Evolutionary conservation across 2,888 invertebrate species (phyloP).

Genomic region (Pristionchus exspectatus): DNA sequence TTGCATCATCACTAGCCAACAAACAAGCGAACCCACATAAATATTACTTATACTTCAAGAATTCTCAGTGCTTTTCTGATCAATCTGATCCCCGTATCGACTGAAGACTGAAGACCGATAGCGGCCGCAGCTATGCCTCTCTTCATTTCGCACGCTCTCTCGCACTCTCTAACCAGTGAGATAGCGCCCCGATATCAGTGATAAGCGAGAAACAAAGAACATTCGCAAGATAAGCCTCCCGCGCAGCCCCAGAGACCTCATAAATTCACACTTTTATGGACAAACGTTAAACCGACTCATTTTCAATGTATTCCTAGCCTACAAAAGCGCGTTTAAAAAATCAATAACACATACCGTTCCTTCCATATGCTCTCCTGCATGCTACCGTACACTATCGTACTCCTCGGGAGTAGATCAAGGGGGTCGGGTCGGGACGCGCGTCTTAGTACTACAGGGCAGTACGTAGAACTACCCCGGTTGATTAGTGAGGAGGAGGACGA

Average conservation of each 20-base stretch:
- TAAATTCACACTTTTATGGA: background rate
- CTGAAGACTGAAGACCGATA: slow-evolving; percentile 51
- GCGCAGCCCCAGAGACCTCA: background rate
- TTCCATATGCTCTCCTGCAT: slow-evolving; percentile 22
- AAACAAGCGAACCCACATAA: background rate
- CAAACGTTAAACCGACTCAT: background rate
- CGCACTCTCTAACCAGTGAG: too few species aligned
- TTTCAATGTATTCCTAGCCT: background rate
- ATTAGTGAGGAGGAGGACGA: background rate
- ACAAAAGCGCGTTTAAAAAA: background rate
- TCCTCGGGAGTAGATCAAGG: background rate
- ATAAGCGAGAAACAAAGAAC: slow-evolving; percentile 2
- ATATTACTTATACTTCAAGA: background rate
- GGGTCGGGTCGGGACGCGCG: background rate
- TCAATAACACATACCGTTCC: background rate
- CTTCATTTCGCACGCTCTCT: too few species aligned
- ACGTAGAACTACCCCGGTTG: slow-evolving; percentile 1
- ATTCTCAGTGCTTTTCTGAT: background rate
- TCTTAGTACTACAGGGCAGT: background rate
- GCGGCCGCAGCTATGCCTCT: too few species aligned
- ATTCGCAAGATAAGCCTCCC: background rate
- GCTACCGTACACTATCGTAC: slow-evolving; percentile 1
- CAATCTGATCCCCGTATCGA: background rate
- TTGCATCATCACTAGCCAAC: background rate
- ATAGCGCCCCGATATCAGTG: background rate